Percentiles rank a stretch among this genome's conserved stretches.
These are phyloP conservation scores for Phocoena sinus DNA, from an alignment of 2,113 vertebrate species.

Conservation along the genomic window DNA sequence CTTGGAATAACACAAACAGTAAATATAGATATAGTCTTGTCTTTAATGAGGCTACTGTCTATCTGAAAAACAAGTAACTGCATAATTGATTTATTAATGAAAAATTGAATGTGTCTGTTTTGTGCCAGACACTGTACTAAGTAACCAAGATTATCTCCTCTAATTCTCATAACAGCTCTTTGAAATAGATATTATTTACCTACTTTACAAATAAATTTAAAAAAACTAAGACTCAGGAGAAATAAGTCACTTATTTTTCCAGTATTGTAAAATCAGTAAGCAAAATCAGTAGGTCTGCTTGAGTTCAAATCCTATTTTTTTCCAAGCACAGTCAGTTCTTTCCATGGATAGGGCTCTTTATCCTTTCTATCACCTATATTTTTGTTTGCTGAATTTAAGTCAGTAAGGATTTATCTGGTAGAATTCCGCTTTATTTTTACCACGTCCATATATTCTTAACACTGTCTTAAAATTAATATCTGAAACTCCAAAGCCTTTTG, in stretches of 20 bases:
- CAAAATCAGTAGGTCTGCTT: neutral
- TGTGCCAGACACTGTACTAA: neutral
- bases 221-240: neutral
- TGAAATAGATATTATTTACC: slow-evolving; percentile 1
- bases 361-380: neutral
- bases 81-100: neutral
- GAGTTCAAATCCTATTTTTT: neutral
- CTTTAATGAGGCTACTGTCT: neutral
- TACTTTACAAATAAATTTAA: neutral
- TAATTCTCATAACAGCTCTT: neutral
- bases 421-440: neutral
- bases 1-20: neutral
- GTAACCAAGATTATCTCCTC: neutral
- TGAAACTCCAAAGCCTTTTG: neutral
- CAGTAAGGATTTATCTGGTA: neutral
- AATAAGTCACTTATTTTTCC: neutral
- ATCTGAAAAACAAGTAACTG: neutral
- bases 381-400: neutral
- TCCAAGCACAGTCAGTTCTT: neutral
- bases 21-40: neutral
- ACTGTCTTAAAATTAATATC: neutral
- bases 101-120: neutral
- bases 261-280: neutral
- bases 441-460: neutral
- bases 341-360: neutral